Base-by-base conservation (phyloP, 2,113 vertebrate genomes). In the Bufo bufo region DNA sequence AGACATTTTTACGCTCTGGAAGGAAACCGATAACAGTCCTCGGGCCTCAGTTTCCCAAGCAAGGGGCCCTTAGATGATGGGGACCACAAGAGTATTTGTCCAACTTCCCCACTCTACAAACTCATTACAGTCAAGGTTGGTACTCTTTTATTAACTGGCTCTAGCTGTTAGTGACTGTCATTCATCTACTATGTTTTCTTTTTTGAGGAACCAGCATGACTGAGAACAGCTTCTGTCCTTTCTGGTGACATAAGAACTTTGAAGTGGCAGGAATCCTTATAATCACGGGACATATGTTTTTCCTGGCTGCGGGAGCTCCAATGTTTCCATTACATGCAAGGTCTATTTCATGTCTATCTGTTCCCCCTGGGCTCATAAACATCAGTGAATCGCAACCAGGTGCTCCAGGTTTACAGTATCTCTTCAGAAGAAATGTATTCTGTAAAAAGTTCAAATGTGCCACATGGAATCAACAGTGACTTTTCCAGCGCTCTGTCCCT, bases 381-480 rank as follows among this genome's bases (percentile, higher is more conserved):
- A 54, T 78, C 13, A n/a, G 19, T 13, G 49, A 78, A 78, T 77
- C 77, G 54, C 49, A 78, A 23, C 49, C 77, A 54, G 50, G 49
- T n/a, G 50, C 77, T 78, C n/a, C 77, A 50, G 56, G 77, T 78
- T 78, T 78, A 54, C 49, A 77, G 23, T 54, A 78, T 78, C 77
- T 54, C 14, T 8, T 47, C 17, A 3, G 19, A 54, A 56, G 50
- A 50, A 78, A 78, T 78, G 54, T 78, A 23, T 23, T 78, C 50
- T 54, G 77, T 78, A 78, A 56, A 54, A 56, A 78, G 49, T 56
- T 77, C 45, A 2, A 56, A 5, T 2, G 50, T 13, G 50, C 77
- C 50, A 23, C 50, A n/a, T 78, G n/a, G 19, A 78, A 11, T 23
- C 19, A 13, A 12, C 45, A 12, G 45, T 52, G 9, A 9, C 17